These are phyloP conservation scores for Podiceps cristatus DNA, from an alignment of 2,113 vertebrate species.

Conservation along the genomic window DNA sequence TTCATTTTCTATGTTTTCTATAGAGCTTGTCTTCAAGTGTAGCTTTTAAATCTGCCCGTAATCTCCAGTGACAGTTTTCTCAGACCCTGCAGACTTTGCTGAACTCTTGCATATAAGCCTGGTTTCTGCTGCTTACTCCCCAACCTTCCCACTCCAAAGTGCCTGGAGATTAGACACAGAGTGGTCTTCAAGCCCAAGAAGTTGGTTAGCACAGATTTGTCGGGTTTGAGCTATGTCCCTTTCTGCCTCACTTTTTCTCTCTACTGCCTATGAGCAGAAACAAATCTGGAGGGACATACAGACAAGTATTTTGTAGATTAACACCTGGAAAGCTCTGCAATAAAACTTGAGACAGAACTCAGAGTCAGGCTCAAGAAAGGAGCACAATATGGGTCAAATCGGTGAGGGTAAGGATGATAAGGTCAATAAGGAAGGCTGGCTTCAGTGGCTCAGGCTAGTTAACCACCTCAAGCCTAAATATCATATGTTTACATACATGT, in stretches of 20 bases:
- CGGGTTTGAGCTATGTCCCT: background rate
- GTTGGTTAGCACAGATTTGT: background rate
- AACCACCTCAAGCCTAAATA: background rate
- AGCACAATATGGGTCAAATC: background rate
- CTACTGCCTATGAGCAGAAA: background rate
- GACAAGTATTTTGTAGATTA: background rate
- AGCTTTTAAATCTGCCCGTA: background rate
- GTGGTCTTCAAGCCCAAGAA: background rate
- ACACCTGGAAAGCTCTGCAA: background rate
- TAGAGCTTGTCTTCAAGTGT: background rate
- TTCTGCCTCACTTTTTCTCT: background rate
- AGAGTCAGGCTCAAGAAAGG: background rate
- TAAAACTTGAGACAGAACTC: background rate
- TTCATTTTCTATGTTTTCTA: background rate
- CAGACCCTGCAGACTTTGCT: background rate
- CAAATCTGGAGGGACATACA: background rate
- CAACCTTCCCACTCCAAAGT: background rate
- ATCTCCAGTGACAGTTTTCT: background rate
- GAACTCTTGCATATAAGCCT: background rate
- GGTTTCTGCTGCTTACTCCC: background rate
- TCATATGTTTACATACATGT: accelerated
- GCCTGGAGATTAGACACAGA: background rate
- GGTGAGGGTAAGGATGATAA: background rate
- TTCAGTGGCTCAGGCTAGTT: background rate
- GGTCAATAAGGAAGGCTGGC: background rate